These are phyloP conservation scores for Drosophila acutilabella DNA, from an alignment of 2,888 invertebrate species.

Conservation along the genomic window DNA sequence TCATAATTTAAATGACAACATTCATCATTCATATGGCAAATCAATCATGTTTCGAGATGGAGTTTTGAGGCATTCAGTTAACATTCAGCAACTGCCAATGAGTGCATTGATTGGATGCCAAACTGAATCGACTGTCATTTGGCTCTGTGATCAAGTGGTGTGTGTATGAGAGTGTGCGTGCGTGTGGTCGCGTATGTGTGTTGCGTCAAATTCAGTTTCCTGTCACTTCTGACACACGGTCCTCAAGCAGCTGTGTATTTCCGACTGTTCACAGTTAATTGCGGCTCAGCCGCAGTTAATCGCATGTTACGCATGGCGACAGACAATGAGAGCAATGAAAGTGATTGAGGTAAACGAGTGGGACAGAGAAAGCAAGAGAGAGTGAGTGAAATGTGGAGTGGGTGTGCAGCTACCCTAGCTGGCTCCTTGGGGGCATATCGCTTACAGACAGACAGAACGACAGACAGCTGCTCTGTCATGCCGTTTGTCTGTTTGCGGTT, in stretches of 20 bases:
- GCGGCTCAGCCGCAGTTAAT: slow-evolving; percentile 74
- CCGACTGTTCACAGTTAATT: slow-evolving; percentile 75
- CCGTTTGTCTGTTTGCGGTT: slow-evolving; percentile 78
- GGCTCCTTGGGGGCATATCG: slow-evolving; percentile 47
- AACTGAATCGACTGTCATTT: slow-evolving; percentile 1
- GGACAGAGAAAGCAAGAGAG: neutral
- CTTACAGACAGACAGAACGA: slow-evolving; percentile 32
- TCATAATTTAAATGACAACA: slow-evolving; percentile 15
- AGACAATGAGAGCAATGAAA: slow-evolving; percentile 18
- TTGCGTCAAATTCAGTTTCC: slow-evolving; percentile 33
- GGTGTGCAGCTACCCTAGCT: slow-evolving; percentile 3
- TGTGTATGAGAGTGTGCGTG: neutral
- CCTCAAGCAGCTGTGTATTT: slow-evolving; percentile 53
- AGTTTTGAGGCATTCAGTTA: slow-evolving; percentile 6
- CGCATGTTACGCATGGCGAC: slow-evolving; percentile 63
- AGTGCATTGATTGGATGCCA: slow-evolving; percentile 39
- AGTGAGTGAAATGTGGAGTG: neutral
- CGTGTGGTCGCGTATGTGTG: neutral
- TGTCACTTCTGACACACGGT: slow-evolving; percentile 19
- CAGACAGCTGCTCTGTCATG: slow-evolving; percentile 52
- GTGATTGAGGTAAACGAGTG: neutral
- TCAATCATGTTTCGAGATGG: slow-evolving; percentile 35
- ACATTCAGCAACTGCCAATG: slow-evolving; percentile 23
- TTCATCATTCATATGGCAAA: slow-evolving; percentile 29
- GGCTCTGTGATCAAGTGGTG: neutral